Conservation (phyloP, 1,140 invertebrate species). For the Zaprionus camerounensis region DNA sequence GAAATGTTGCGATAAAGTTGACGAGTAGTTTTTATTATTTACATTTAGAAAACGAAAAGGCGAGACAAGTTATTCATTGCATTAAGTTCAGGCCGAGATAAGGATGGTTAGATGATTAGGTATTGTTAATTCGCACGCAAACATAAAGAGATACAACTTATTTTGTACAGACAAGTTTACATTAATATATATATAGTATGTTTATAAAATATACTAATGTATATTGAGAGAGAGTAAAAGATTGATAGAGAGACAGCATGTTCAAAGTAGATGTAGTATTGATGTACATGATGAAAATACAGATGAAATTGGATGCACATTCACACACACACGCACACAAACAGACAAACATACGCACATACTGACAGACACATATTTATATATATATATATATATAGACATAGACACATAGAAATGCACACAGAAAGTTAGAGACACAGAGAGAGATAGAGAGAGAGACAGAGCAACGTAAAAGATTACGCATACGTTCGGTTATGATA, state of each 20-base stretch:
- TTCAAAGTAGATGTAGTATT: not conserved
- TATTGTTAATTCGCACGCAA: not conserved
- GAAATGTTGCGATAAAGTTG: not conserved
- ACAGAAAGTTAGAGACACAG: constrained; percentile 46
- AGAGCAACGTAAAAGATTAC: constrained; percentile 67
- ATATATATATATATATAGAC: constrained; percentile 41
- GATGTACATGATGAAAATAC: not conserved
- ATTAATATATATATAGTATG: not conserved
- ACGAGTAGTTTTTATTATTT: not conserved
- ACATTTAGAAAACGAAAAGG: not conserved
- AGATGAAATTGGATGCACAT: constrained; percentile 20
- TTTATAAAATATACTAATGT: not conserved
- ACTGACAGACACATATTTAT: constrained; percentile 14
- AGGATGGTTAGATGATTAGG: not conserved
- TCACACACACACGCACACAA: constrained; percentile 28
- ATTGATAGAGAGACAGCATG: not conserved
- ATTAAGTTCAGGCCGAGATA: not conserved
- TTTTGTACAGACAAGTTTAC: not conserved
- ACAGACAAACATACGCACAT: constrained; percentile 20
- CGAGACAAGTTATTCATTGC: constrained; percentile 1
- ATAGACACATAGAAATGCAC: constrained; percentile 45
- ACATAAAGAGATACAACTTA: not conserved
- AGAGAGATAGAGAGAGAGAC: constrained; percentile 38
- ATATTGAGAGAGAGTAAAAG: not conserved
- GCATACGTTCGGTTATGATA: constrained; percentile 53